Percentiles rank a stretch among this genome's conserved stretches.
Evolutionary conservation across 2,797 vertebrate genomes (phyloP).

Genomic region (Eulemur coronatus): DNA sequence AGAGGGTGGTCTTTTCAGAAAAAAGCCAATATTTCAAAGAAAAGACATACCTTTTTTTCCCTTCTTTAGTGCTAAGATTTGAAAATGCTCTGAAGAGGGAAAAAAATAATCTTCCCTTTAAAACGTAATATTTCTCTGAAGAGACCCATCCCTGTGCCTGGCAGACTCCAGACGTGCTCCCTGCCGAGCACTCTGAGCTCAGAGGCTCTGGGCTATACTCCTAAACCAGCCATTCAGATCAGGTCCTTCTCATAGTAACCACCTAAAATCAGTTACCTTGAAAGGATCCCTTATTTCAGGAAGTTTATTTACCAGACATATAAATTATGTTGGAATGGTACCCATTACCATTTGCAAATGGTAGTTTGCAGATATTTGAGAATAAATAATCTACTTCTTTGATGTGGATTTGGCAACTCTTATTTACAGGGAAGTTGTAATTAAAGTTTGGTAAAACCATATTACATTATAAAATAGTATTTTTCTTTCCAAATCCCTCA

Average conservation of each 20-base stretch:
- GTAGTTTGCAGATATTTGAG: too few relatives aligned
- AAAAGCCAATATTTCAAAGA: conserved; percentile 64
- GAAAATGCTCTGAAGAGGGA: conserved; percentile 69
- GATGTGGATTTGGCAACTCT: background rate
- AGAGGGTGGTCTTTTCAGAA: conserved; percentile 72
- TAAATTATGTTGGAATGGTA: background rate
- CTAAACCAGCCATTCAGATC: background rate
- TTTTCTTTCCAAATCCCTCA: background rate
- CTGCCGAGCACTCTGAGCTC: background rate
- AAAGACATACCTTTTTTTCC: conserved; percentile 69
- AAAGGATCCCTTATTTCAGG: background rate
- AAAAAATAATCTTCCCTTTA: conserved; percentile 16
- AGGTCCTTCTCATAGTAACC: background rate
- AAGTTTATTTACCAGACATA: conserved; percentile 24
- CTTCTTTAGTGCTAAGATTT: conserved; percentile 72
- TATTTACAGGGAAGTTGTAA: background rate
- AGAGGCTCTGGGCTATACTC: background rate
- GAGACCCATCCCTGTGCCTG: conserved; percentile 47
- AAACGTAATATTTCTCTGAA: conserved; percentile 66
- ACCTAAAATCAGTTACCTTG: background rate
- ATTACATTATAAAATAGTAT: background rate
- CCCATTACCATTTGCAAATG: background rate
- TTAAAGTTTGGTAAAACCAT: background rate
- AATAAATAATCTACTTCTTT: background rate
- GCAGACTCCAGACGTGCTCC: background rate